Conservation (phyloP, 2,797 vertebrate species). For the Discoglossus pictus region DNA sequence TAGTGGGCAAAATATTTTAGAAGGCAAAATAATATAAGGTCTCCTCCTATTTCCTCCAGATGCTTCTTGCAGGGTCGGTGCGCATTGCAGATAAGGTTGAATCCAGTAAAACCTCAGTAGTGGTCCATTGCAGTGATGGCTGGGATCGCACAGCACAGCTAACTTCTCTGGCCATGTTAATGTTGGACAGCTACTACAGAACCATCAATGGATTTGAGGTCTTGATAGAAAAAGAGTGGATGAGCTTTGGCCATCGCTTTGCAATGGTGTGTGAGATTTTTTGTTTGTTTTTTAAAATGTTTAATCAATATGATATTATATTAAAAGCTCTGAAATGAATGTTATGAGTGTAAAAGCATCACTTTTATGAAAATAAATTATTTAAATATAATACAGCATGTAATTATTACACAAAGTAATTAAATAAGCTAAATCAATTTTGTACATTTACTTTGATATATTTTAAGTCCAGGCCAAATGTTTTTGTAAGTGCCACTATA, state of each 20-base stretch:
- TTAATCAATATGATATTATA: too few relatives aligned
- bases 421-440: too few relatives aligned
- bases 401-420: too few relatives aligned
- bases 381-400: too few relatives aligned
- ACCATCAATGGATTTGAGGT: conserved; percentile 86
- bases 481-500: too few relatives aligned
- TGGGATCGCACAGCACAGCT: conserved; percentile 94
- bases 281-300: too few relatives aligned
- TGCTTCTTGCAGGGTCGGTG: conserved; percentile 85
- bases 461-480: too few relatives aligned
- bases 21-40: not conserved
- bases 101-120: conserved; percentile 88
- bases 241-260: conserved; percentile 92
- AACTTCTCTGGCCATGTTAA: conserved; percentile 90
- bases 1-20: too few relatives aligned
- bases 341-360: too few relatives aligned
- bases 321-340: too few relatives aligned
- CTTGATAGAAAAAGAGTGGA: conserved; percentile 94
- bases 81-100: conserved; percentile 90
- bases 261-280: conserved; percentile 79
- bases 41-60: conserved; percentile 64
- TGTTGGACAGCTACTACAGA: conserved; percentile 91
- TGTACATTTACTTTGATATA: too few relatives aligned
- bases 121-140: conserved; percentile 92
- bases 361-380: too few relatives aligned